These are phyloP conservation scores for Recurvirostra avosetta DNA, from an alignment of 2,113 vertebrate genomes.

Conservation along the genomic window DNA sequence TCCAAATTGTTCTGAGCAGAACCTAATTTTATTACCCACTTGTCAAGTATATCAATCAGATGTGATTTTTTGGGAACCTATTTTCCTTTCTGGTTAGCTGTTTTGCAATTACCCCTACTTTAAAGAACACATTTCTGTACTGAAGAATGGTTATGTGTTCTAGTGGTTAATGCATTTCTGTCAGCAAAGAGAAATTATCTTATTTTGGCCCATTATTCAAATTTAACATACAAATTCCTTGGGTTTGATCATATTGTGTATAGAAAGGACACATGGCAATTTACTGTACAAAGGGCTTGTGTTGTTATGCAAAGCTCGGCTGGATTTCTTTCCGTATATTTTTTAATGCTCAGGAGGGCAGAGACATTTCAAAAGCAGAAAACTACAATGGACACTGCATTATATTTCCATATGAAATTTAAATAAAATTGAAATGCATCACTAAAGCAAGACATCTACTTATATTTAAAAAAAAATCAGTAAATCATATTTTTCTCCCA, in stretches of 20 bases:
- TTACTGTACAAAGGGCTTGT: neutral
- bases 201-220: conserved; percentile 43
- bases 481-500: neutral
- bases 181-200: conserved; percentile 34
- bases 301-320: neutral
- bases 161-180: conserved; percentile 2
- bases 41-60: conserved; percentile 46
- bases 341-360: neutral
- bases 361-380: neutral
- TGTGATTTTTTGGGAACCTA: neutral
- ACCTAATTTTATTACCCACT: conserved; percentile 40
- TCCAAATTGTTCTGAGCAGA: conserved; percentile 22
- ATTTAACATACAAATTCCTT: neutral
- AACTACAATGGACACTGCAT: neutral
- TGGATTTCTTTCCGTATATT: neutral
- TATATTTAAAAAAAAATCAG: neutral
- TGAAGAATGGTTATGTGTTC: neutral
- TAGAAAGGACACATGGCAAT: neutral
- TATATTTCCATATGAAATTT: neutral
- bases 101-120: conserved; percentile 27
- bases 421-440: neutral
- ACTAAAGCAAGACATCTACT: neutral
- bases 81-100: conserved; percentile 19
- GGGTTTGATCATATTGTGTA: neutral
- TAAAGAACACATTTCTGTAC: neutral